These are phyloP conservation scores for Cyprinodon brontotheroides DNA, from an alignment of 2,113 vertebrate genomes.

Conservation along the genomic window DNA sequence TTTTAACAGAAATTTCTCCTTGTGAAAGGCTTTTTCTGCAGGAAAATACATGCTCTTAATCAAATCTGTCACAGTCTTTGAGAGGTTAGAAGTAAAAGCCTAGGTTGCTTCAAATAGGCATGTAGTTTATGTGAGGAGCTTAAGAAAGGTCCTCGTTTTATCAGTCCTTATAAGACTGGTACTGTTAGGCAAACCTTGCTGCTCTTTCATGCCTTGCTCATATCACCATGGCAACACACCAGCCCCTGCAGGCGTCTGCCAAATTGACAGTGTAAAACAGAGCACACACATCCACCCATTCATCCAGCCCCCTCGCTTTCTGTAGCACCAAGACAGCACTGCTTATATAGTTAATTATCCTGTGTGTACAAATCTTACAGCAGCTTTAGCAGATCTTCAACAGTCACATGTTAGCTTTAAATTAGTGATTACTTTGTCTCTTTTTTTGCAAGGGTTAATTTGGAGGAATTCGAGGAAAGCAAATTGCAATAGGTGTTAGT, in stretches of 20 bases:
- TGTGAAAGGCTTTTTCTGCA: not conserved
- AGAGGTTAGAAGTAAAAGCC: slow-evolving; percentile 13
- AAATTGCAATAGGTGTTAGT: slow-evolving; percentile 66
- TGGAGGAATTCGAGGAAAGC: slow-evolving; percentile 60
- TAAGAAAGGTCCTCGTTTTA: slow-evolving; percentile 72
- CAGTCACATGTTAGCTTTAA: slow-evolving; percentile 24
- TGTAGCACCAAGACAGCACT: slow-evolving; percentile 56
- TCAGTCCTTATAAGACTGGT: slow-evolving; percentile 79
- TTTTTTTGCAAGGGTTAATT: slow-evolving; percentile 54
- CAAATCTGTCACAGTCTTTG: not conserved
- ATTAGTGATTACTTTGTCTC: slow-evolving; percentile 27
- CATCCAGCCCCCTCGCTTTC: slow-evolving; percentile 70
- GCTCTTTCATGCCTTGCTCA: slow-evolving; percentile 81
- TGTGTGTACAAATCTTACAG: slow-evolving; percentile 31
- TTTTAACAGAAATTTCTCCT: not conserved
- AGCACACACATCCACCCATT: slow-evolving; percentile 77
- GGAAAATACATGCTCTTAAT: slow-evolving; percentile 17
- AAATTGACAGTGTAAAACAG: slow-evolving; percentile 83
- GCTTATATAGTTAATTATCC: slow-evolving; percentile 62
- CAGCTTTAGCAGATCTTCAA: slow-evolving; percentile 51
- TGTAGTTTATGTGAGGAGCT: slow-evolving; percentile 46
- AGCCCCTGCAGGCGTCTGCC: slow-evolving; percentile 82
- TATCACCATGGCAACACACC: slow-evolving; percentile 84
- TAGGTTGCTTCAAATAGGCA: slow-evolving; percentile 37
- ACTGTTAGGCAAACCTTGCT: slow-evolving; percentile 81